phyloP scores from a whole-genome alignment of 2,888 invertebrate genomes.

The Plagiodera versicolora region DNA sequence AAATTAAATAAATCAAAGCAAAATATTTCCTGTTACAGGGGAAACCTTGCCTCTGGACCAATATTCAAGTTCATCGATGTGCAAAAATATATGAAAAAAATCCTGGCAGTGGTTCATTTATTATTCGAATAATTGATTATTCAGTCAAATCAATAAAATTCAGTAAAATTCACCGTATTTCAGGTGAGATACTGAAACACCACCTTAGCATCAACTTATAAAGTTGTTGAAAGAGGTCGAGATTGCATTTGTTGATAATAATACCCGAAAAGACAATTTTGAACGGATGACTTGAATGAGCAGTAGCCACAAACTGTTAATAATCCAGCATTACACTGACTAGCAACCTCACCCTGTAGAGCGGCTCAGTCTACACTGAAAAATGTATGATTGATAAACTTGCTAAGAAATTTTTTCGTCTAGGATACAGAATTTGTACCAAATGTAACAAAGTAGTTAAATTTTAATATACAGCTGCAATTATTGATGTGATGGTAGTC shows the following conservation, averaged over 20 bases:
- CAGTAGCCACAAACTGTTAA: constrained; percentile 44
- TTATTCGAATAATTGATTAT: constrained; percentile 6
- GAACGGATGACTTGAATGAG: constrained; percentile 32
- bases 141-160: constrained; percentile 21
- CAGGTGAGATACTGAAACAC: constrained; percentile 14
- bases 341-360: constrained; percentile 49
- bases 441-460: constrained; percentile 48
- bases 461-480: constrained; percentile 41
- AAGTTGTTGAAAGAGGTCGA: background rate
- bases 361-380: constrained; percentile 49
- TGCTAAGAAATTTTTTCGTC: constrained; percentile 39
- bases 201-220: constrained; percentile 13
- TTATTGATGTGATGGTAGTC: constrained; percentile 32
- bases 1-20: no score
- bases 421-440: constrained; percentile 49
- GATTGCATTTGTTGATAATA: constrained; percentile 10
- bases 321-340: constrained; percentile 51
- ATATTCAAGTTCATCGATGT: background rate
- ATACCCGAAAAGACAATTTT: constrained; percentile 13
- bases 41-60: background rate
- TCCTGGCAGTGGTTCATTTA: background rate
- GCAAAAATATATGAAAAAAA: background rate
- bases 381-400: constrained; percentile 38
- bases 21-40: no score
- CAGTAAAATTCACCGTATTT: background rate